Base-by-base conservation (phyloP, 1,140 invertebrate genomes). In the Temnothorax longispinosus region DNA sequence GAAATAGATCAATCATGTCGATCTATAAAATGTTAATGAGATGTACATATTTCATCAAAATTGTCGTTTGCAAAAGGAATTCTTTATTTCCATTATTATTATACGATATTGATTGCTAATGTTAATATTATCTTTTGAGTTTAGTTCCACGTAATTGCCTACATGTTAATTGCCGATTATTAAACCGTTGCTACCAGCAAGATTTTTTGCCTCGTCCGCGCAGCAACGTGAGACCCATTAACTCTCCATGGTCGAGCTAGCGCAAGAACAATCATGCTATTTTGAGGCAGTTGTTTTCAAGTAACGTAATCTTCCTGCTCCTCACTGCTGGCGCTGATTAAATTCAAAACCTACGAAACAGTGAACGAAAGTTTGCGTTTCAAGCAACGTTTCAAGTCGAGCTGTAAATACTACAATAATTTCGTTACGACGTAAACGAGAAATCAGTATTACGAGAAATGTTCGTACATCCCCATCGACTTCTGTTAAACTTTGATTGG, bases 301-400 rank as follows among this genome's bases (percentile, higher is more conserved):
- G 91, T 92, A 92, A 92, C 90, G 90, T 91, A 93, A 93, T 89
- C 86, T 82, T 56, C 15, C 41, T 27, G 56, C n/a, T 65, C 64
- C 18, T 76, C 54, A 54, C 52, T 76, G 60, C 44, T 64, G 50
- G 84, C 75, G 80, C 89, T 91, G 88, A 91, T 91, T 91, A 91
- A 91, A 91, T 91, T 91, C 88, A 82, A 65, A 69, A 58, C 44
- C 47, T 47, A 38, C 60, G 65, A 76, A 91, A 88, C 50, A 84
- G 81, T 71, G 75, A 65, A 86, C 58, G 54, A 75, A 89, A 91
- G 74, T 91, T 91, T 38, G 47, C 85, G 64, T 90, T 88, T 90
- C 86, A 27, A 72, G 27, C 71, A 54, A 21, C 21, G 41, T 82
- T 69, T 75, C 13, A 52, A 74, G n/a, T n/a, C 27, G 38, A 35